phyloP scores from a whole-genome alignment of 2,113 vertebrate genomes.

The Semicossyphus pulcher region DNA sequence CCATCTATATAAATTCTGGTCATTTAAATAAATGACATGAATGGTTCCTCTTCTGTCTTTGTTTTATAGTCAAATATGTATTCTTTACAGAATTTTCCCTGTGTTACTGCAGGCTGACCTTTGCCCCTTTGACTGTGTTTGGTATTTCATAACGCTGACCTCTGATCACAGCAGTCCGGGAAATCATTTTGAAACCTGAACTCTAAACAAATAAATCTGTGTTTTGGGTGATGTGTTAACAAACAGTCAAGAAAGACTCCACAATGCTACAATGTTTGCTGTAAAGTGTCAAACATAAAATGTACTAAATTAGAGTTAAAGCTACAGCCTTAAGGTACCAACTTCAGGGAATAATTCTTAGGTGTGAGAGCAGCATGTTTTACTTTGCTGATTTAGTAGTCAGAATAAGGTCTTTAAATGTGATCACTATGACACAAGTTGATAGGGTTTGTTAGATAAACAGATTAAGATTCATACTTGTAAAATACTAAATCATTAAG shows the following conservation, averaged over 20 bases:
- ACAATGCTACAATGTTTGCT: background rate
- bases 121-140: constrained; percentile 41
- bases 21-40: background rate
- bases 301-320: background rate
- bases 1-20: background rate
- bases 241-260: background rate
- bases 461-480: background rate
- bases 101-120: background rate
- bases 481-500: background rate
- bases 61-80: background rate
- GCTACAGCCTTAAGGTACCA: background rate
- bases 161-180: constrained; percentile 27
- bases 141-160: constrained; percentile 37
- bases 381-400: too few species aligned
- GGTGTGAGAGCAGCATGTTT: too few species aligned
- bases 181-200: constrained; percentile 56
- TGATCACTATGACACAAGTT: background rate
- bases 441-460: background rate
- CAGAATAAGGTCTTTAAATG: too few species aligned
- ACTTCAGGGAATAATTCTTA: too few species aligned
- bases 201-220: constrained; percentile 19
- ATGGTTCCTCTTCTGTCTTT: background rate
- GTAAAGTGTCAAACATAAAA: background rate
- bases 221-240: background rate
- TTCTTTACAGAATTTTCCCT: background rate